Evolutionary conservation across 2,888 invertebrate genomes (phyloP).

Genomic region (Idaea straminata): DNA sequence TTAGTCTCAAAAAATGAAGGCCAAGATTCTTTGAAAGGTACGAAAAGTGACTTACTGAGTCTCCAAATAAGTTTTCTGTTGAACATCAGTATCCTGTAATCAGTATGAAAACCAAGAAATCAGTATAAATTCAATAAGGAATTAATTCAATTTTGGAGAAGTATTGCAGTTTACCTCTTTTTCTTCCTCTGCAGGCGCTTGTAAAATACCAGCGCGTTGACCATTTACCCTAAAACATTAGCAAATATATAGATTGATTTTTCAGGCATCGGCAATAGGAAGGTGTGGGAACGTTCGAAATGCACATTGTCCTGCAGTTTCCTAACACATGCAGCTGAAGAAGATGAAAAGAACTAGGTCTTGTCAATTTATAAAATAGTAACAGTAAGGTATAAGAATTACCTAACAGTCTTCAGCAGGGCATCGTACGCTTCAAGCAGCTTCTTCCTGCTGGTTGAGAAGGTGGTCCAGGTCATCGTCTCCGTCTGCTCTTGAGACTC

Average conservation of each 20-base stretch:
- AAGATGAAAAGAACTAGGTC: too few relatives aligned
- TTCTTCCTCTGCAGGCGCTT: constrained; percentile 30
- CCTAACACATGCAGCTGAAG: neutral
- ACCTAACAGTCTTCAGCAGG: constrained; percentile 50
- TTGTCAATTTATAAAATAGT: too few relatives aligned
- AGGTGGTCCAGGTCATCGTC: constrained; percentile 59
- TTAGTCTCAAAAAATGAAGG: too few relatives aligned
- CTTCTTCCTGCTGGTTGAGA: constrained; percentile 42
- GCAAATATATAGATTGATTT: neutral
- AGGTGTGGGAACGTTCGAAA: neutral
- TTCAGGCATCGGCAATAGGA: neutral
- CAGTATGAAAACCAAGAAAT: constrained; percentile 3
- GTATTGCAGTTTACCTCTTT: constrained; percentile 31
- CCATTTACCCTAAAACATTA: constrained; percentile 40
- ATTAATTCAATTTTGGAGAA: neutral
- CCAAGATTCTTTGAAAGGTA: neutral
- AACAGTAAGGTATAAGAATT: too few relatives aligned
- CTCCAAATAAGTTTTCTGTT: constrained; percentile 51
- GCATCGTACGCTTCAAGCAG: constrained; percentile 55
- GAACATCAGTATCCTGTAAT: constrained; percentile 41
- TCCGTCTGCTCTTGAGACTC: constrained; percentile 38
- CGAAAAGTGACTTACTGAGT: constrained; percentile 51
- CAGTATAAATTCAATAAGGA: neutral
- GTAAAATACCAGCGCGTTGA: constrained; percentile 40
- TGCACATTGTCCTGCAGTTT: neutral